Base-by-base conservation (phyloP, 1,140 invertebrate genomes). In the Magallana ariakensis region DNA sequence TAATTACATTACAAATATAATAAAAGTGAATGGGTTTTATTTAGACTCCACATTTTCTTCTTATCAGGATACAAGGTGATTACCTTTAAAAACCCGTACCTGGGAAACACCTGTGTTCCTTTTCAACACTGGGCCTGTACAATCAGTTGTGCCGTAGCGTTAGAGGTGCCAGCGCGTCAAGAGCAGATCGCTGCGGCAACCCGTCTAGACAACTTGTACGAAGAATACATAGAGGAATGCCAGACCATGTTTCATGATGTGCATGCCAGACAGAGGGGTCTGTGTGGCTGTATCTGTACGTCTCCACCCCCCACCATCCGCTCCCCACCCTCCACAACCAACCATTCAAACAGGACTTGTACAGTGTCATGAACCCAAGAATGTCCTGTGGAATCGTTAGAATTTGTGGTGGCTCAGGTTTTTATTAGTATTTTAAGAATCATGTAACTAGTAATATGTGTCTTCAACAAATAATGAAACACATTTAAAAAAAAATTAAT, bases 81-180 rank as follows among this genome's bases (percentile, higher is more conserved):
- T 70, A 95, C 95, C 8, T 96, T 96, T 89, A 94, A 95, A 89
- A 95, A 95, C 90, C 95, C 95, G 2, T 96, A 95, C 89, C 89
- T 95, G 19, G 95, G 95, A 8, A 96, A 96, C 92, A 95, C 95
- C 0, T 95, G 95, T 92, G 95, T 96, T 33, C 95, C 95, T 81
- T 96, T 96, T 89, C 95, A 95, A 87, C 95, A 96, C 90, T 95
- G 95, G 95, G 94, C 95, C 0, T 96, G 95, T 88, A 94, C 94
- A 13, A 82, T 92, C 54, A 88, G 94, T 4, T 96, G 95, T 94
- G 95, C 95, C 10, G 91, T 92, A 80, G 94, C 93, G 0, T 94
- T 96, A 54, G 95, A 95, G 90, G 91, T 95, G 56, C 95, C 95
- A 11, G 95, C 95, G 0, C 90, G 95, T 26, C 88, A 92, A 13